Conservation (phyloP, 2,888 invertebrate genomes). For the Biston stratarius region DNA sequence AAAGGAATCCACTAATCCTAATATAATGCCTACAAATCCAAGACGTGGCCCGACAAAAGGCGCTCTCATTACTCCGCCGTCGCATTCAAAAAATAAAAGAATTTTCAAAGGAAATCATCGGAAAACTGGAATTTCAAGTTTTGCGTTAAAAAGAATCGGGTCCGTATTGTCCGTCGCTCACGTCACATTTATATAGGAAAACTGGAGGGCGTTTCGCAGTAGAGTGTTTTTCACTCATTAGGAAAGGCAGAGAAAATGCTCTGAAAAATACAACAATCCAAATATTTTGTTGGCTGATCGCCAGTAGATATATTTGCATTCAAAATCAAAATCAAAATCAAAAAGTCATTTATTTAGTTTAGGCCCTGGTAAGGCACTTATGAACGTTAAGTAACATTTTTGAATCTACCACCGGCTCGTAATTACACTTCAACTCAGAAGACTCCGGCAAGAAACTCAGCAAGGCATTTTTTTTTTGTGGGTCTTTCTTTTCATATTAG, state of each 20-base stretch:
- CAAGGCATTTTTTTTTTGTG: too few species aligned
- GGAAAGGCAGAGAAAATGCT: constrained; percentile 1
- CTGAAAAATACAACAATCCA: not conserved
- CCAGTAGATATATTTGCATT: too few species aligned
- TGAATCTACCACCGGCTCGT: too few species aligned
- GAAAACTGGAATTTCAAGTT: constrained; percentile 51
- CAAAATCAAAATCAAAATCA: too few species aligned
- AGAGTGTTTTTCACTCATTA: constrained; percentile 12
- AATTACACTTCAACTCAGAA: too few species aligned
- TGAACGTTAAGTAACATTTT: too few species aligned
- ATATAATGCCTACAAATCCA: constrained; percentile 42
- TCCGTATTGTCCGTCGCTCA: constrained; percentile 57
- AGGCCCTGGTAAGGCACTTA: too few species aligned
- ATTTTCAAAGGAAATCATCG: constrained; percentile 61
- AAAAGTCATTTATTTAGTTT: too few species aligned
- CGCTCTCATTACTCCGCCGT: constrained; percentile 61
- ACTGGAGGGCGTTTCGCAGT: constrained; percentile 29
- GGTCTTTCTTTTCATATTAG: too few species aligned
- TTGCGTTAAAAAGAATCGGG: constrained; percentile 48
- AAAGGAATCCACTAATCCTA: constrained; percentile 42
- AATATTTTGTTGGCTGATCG: too few species aligned
- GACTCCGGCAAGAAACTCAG: too few species aligned
- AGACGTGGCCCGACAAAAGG: constrained; percentile 38
- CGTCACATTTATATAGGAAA: constrained; percentile 51
- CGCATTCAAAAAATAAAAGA: constrained; percentile 67